phyloP scores from a whole-genome alignment of 2,797 vertebrate genomes.

The Intellagama lesueurii region DNA sequence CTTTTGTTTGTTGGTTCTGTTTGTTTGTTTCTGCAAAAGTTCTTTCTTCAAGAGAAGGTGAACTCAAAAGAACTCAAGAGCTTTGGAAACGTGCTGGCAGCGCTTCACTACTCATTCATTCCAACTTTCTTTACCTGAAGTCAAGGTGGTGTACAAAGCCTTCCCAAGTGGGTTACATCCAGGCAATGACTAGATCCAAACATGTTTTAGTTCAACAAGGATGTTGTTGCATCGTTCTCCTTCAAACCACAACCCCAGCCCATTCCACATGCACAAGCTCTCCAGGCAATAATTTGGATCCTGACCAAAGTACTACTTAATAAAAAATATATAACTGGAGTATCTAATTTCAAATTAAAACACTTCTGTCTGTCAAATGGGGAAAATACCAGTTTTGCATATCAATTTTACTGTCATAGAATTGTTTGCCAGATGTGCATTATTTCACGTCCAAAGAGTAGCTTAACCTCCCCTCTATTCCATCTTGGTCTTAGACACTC shows the following conservation, averaged over 20 bases:
- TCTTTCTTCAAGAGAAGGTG: not conserved
- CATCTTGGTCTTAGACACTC: not conserved
- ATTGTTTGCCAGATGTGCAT: not conserved
- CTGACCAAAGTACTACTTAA: not conserved
- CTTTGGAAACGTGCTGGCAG: not conserved
- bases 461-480: constrained; percentile 32
- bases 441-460: constrained; percentile 26
- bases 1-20: not conserved
- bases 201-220: not conserved
- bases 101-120: not conserved
- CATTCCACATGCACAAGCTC: not conserved
- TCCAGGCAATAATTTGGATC: not conserved
- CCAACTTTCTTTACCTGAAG: not conserved
- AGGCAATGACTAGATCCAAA: not conserved
- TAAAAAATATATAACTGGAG: not conserved
- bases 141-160: not conserved
- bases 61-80: not conserved
- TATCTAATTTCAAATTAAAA: not conserved
- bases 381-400: not conserved
- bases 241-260: not conserved
- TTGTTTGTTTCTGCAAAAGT: not conserved
- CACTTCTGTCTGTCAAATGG: not conserved
- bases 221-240: not conserved
- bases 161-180: not conserved
- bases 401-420: constrained; percentile 15